Percentiles rank a stretch among this genome's conserved stretches.
phyloP scores from a whole-genome alignment of 2,888 invertebrate species.

The Byasa hedistus region DNA sequence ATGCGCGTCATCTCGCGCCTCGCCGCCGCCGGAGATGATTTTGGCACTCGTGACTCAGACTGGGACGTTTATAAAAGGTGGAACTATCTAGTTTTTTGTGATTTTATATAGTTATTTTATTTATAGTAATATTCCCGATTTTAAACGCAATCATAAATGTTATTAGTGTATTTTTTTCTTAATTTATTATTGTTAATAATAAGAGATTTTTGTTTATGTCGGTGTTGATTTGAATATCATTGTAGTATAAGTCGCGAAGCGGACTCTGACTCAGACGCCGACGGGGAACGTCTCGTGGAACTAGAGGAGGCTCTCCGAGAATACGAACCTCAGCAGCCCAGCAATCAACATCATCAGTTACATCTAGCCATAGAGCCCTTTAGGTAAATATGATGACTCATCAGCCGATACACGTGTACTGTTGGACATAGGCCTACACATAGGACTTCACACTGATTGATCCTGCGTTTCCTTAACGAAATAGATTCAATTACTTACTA shows the following conservation, averaged over 20 bases:
- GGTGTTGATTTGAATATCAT: no score
- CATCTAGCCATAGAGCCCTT: constrained; percentile 86
- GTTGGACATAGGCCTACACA: no score
- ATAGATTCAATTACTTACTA: no score
- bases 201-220: no score
- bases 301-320: constrained; percentile 91
- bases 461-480: no score
- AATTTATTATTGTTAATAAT: no score
- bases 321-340: constrained; percentile 84
- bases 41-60: constrained; percentile 95
- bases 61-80: constrained; percentile 97
- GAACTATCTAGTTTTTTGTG: not conserved
- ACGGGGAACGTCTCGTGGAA: constrained; percentile 92
- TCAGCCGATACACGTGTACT: no score
- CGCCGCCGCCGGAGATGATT: constrained; percentile 88
- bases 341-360: constrained; percentile 84
- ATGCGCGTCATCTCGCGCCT: constrained; percentile 96
- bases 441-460: no score
- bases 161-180: no score
- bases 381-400: constrained; percentile 45
- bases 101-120: not conserved
- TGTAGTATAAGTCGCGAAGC: constrained; percentile 71
- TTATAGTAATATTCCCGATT: no score
- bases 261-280: constrained; percentile 95
- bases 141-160: no score